Base-by-base conservation (phyloP, 2,797 vertebrate species). In the Muscicapa comitata region DNA sequence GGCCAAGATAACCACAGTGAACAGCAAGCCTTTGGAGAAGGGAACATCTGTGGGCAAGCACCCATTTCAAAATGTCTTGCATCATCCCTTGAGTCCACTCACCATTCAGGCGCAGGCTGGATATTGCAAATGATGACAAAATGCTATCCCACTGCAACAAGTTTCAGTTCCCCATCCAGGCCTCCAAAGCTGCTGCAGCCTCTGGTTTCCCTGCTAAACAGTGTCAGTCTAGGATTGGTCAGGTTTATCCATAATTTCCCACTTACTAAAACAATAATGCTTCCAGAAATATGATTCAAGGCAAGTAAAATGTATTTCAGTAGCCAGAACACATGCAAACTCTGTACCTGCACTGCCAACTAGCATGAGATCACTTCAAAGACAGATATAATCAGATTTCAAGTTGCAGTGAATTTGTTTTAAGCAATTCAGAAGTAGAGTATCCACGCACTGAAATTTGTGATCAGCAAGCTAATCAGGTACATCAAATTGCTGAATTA, bases 141-240 rank as follows among this genome's bases (percentile, higher is more conserved):
- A 55, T 8, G 23, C 28, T 3, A 40, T 45, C 33, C 33, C 42
- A 77, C 9, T 37, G 18, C 59, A 55, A 54, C 7, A 50, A 20
- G 38, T 43, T 58, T 43, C 84, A 40, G 65, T 17, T 70, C 7
- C 33, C 42, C 4, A 0, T 5, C 17, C 0, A 0, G 35, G 38
- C 31, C 13, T 53, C 35, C 63, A 84, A 71, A 55, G 40, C 53
- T 84, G 53, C 45, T 86, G 29, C 50, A 67, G 24, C 25, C 48
- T 71, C 50, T 42, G 14, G 15, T 31, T 59, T 84, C 21, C 33
- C 19, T 8, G 7, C 53, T 20, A 53, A 21, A 80, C 11, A 59
- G 17, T 2, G 20, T 29, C 42, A 55, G 25, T 62, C 53, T 57
- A 33, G n/a, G 43, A 75, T 10, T 61, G 24, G 7, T 65, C 57